These are phyloP conservation scores for Ischnura elegans DNA, from an alignment of 2,888 invertebrate species.

Conservation along the genomic window DNA sequence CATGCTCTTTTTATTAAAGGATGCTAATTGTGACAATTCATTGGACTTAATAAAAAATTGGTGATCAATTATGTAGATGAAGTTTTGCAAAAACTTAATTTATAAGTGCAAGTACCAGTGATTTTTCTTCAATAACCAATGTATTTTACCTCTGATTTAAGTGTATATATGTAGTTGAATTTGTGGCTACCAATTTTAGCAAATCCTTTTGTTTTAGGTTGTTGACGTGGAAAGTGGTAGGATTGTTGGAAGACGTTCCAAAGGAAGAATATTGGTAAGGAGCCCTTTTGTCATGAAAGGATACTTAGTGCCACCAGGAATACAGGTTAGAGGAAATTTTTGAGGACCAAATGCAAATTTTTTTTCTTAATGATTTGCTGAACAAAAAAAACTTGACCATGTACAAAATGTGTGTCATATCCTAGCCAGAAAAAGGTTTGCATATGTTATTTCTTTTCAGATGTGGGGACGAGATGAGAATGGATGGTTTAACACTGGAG, in stretches of 20 bases:
- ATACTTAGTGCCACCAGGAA: neutral
- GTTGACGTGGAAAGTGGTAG: neutral
- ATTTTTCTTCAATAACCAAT: neutral
- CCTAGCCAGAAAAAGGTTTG: no score
- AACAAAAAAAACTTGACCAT: no score
- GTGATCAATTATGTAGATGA: neutral
- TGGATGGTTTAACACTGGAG: no score
- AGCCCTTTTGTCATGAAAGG: neutral
- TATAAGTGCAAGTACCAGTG: neutral
- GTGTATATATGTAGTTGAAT: neutral
- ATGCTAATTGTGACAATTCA: no score
- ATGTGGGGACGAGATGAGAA: no score
- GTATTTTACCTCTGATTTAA: neutral
- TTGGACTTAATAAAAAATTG: no score
- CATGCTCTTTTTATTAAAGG: no score
- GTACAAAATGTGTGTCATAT: no score
- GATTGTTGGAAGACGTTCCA: neutral
- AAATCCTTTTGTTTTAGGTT: neutral
- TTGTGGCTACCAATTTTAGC: neutral
- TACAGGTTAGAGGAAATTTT: neutral
- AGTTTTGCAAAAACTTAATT: neutral
- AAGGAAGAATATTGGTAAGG: neutral
- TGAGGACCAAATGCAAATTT: no score
- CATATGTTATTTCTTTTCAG: no score
- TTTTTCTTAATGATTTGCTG: no score